These are phyloP conservation scores for Masticophis lateralis DNA, from an alignment of 2,797 vertebrate species.

Conservation along the genomic window DNA sequence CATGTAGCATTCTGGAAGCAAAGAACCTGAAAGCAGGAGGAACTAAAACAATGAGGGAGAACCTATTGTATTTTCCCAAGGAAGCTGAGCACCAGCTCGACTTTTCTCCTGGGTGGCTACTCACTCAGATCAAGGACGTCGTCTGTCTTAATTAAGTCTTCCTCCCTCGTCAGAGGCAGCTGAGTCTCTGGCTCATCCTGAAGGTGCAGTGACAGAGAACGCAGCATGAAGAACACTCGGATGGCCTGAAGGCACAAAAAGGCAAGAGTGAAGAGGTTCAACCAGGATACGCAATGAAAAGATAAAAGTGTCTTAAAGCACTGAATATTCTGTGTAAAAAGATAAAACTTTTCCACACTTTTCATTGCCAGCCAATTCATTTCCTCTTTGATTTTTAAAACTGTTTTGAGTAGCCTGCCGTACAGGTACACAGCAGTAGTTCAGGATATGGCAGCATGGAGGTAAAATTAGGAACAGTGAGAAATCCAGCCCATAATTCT, in stretches of 20 bases:
- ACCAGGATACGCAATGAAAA: neutral
- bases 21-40: neutral
- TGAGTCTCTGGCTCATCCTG: conserved; percentile 89
- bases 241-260: conserved; percentile 82
- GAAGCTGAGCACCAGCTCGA: too few species aligned
- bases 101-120: conserved; percentile 31
- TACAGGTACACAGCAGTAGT: neutral
- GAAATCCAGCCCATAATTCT: neutral
- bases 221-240: conserved; percentile 95
- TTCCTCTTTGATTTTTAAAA: neutral
- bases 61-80: neutral
- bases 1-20: neutral
- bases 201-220: conserved; percentile 88
- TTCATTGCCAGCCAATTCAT: neutral
- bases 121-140: conserved; percentile 97
- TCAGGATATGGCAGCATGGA: neutral
- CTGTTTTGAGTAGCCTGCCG: neutral
- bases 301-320: neutral
- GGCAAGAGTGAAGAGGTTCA: neutral
- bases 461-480: neutral
- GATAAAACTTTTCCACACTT: neutral
- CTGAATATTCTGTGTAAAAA: neutral
- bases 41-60: neutral
- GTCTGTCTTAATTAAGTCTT: conserved; percentile 94
- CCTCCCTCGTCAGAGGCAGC: conserved; percentile 89